A percentile compares a stretch with the other conserved stretches of the same genome.
These are phyloP conservation scores for Etheostoma nigrum DNA, from an alignment of 2,797 vertebrate species.

Conservation along the genomic window DNA sequence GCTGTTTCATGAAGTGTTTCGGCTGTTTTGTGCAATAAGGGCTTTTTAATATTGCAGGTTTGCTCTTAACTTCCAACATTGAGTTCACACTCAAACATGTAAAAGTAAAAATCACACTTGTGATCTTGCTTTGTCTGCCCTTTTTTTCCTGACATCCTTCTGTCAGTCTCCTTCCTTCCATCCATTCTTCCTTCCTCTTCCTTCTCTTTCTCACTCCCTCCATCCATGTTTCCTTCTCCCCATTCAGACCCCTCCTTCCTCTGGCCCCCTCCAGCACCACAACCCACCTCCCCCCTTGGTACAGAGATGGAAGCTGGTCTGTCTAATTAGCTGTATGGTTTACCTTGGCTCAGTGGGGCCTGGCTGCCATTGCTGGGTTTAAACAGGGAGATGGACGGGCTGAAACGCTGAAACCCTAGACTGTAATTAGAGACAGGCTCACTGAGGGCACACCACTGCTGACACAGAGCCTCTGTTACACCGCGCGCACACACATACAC, in stretches of 20 bases:
- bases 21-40: conserved; percentile 27
- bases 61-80: conserved; percentile 35
- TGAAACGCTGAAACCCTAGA: conserved; percentile 83
- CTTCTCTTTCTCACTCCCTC: conserved; percentile 33
- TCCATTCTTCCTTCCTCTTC: conserved; percentile 9
- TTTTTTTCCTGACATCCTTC: not conserved
- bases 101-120: conserved; percentile 15
- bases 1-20: conserved; percentile 50
- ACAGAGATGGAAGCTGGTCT: conserved; percentile 80
- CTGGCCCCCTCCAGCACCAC: conserved; percentile 2
- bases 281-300: conserved; percentile 58
- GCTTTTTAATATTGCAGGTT: conserved; percentile 26
- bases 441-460: conserved; percentile 83
- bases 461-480: conserved; percentile 82
- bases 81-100: conserved; percentile 17
- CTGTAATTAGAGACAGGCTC: conserved; percentile 85
- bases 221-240: conserved; percentile 40
- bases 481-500: conserved; percentile 22
- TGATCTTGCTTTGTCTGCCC: not conserved
- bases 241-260: conserved; percentile 48
- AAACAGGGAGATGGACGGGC: conserved; percentile 84
- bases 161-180: not conserved
- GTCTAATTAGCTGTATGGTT: conserved; percentile 86
- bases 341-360: conserved; percentile 85
- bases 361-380: conserved; percentile 81